Evolutionary conservation across 2,888 invertebrate genomes (phyloP), one percentile per base, ranked within the genome.

Genomic region (Epistrophella euchroma): DNA sequence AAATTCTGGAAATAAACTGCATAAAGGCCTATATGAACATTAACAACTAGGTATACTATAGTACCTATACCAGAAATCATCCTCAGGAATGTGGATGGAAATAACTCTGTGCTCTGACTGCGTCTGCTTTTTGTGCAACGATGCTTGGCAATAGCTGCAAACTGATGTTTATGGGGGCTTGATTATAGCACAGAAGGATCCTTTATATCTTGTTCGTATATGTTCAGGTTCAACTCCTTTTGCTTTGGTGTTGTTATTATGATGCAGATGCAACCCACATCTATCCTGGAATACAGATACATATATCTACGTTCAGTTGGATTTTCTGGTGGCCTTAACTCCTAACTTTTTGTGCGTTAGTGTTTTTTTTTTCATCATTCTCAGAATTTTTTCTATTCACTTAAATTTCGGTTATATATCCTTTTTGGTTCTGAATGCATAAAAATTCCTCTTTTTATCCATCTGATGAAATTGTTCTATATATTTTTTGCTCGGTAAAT

Each of bases 1-100:
- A 78, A 83, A 78, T 73, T 77, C 60, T 73, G 70, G 68, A 78
- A 82, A 73, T 78, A 83, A 68, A 77, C 78, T 78, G 15, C 78
- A 83, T 78, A 56, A 70, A 83, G 78, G 78, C 68, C 83, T 78
- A 40, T 28, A 71, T 43, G 71, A 68, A 75, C 28, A 45, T 45
- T 4, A 64, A 13, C 28, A 37, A 60, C 13, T 17, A 4, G n/a
- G n/a, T 32, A 32, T 32, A 32, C 32, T 7, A 32, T 28, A 28
- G 28, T 28, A n/a, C n/a, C n/a, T 28, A 28, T 32, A 50, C 50
- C 25, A 11, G 66, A 72, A 78, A 45, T 77, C 78, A 83, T 78
- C 52, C 28, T 19, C 77, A 72, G 58, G 40, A 66, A 28, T 79
- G 56, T 56, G 32, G 56, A 71, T 56, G 32, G 56, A 71, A 52